Base-by-base conservation (phyloP, 2,113 vertebrate species). In the Microcebus ravelobensis region DNA sequence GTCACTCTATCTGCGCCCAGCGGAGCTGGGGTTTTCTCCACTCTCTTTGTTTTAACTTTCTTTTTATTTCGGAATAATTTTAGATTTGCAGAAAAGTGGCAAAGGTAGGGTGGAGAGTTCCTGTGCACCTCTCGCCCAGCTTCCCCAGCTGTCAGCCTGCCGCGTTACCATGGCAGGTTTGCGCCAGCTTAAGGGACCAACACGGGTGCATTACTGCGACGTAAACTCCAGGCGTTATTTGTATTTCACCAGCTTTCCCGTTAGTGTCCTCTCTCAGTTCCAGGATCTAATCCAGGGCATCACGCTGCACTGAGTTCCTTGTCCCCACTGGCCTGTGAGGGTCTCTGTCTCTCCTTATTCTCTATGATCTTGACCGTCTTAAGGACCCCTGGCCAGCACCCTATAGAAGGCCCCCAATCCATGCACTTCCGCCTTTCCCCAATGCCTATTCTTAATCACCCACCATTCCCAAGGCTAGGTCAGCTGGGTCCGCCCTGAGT, bases 151-250 rank as follows among this genome's bases (percentile, higher is more conserved):
- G 39, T 42, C 1, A 4, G 29, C n/a, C 4, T 57, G 18, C 63
- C 14, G 12, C 15, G 6, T 13, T 42, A 25, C 9, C 2, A 2
- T 0, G 23, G 8, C 8, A 14, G 17, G 52, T 31, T 23, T 21
- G 25, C 48, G 7, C 34, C 67, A 17, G 34, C 42, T 20, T 39
- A 23, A 77, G 76, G 42, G 34, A 15, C 73, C 23, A 23, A 42
- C 14, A 4, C 18, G 0, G 21, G 18, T 8, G 17, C 29, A 14
- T 81, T 36, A 20, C 57, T 50, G 14, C 25, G 71, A 63, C 17
- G n/a, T 23, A 15, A 6, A 52, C 31, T 50, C 8, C 68, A 50
- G 77, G 10, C 8, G 17, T 34, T 25, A 17, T 21, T 42, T 65
- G 59, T 27, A 13, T 67, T 45, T 74, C 45, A 21, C 25, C 63